Evolutionary conservation across 30 jellyfish, hydroid and myxozoan genomes (phyloP).

Genomic region (Sanderia malayensis): DNA sequence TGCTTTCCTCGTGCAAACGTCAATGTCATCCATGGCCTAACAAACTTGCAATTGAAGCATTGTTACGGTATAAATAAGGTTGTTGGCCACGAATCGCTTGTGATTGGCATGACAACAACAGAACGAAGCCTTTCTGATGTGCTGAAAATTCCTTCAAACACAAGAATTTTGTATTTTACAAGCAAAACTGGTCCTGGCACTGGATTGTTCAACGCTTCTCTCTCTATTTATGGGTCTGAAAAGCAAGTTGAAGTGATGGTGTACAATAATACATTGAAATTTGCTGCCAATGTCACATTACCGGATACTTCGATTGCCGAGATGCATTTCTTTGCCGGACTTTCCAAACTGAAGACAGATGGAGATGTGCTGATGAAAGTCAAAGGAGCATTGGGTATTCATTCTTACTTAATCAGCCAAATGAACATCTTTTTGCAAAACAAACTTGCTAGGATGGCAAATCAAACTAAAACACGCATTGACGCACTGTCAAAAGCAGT

Average conservation of each 20-base stretch:
- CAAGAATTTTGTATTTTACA: not conserved
- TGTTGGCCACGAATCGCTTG: not conserved
- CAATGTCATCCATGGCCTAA: not conserved
- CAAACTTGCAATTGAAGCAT: not conserved
- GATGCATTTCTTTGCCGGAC: constrained; percentile 13
- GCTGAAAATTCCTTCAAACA: constrained; percentile 9
- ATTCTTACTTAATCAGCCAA: not conserved
- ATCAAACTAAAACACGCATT: constrained; percentile 13
- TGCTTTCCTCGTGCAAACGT: not conserved
- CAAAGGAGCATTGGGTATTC: not conserved
- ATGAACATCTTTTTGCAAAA: constrained; percentile 19
- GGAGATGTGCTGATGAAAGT: constrained; percentile 36
- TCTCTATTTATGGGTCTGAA: constrained; percentile 26
- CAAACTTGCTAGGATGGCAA: constrained; percentile 7
- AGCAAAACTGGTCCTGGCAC: not conserved
- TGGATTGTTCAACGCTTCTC: constrained; percentile 36
- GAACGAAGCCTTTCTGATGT: constrained; percentile 16
- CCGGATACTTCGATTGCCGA: constrained; percentile 28
- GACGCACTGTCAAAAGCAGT: constrained; percentile 7
- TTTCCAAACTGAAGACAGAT: not conserved
- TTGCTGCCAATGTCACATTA: constrained; percentile 13
- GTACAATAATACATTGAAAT: constrained; percentile 9
- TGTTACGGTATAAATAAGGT: not conserved
- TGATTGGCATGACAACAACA: not conserved
- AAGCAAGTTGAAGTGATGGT: constrained; percentile 8